Evolutionary conservation across 2,113 vertebrate genomes (phyloP).

Genomic region (Pandion haliaetus): DNA sequence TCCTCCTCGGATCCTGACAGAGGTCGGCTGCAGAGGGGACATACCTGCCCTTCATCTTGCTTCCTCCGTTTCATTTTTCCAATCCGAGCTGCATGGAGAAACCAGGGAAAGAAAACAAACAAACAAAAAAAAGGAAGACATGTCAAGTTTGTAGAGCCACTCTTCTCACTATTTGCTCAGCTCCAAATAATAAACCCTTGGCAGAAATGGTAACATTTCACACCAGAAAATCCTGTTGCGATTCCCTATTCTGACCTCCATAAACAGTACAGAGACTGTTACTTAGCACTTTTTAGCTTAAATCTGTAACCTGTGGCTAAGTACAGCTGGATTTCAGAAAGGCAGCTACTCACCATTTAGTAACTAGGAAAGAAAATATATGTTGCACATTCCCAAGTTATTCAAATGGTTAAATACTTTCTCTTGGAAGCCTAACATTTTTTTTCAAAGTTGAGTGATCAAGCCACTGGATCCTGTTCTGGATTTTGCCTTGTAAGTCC

Average conservation of each 20-base stretch:
- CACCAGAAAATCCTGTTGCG: neutral
- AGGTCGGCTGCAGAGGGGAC: conserved; percentile 97
- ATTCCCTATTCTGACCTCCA: neutral
- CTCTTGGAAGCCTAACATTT: neutral
- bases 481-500: neutral
- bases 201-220: neutral
- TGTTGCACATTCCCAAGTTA: neutral
- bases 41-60: conserved; percentile 99
- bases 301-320: neutral
- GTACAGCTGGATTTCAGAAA: neutral
- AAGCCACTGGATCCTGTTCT: neutral
- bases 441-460: neutral
- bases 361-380: neutral
- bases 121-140: neutral
- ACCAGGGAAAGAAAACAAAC: conserved; percentile 36
- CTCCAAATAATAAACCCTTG: neutral
- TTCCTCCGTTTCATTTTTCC: conserved; percentile 99
- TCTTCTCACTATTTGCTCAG: neutral
- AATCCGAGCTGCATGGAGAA: conserved; percentile 90
- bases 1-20: conserved; percentile 99
- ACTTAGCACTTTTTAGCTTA: neutral
- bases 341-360: neutral
- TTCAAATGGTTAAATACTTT: neutral
- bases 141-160: neutral
- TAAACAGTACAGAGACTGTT: neutral